Base-by-base conservation (phyloP, 2,888 invertebrate genomes). In the Tholera decimalis region DNA sequence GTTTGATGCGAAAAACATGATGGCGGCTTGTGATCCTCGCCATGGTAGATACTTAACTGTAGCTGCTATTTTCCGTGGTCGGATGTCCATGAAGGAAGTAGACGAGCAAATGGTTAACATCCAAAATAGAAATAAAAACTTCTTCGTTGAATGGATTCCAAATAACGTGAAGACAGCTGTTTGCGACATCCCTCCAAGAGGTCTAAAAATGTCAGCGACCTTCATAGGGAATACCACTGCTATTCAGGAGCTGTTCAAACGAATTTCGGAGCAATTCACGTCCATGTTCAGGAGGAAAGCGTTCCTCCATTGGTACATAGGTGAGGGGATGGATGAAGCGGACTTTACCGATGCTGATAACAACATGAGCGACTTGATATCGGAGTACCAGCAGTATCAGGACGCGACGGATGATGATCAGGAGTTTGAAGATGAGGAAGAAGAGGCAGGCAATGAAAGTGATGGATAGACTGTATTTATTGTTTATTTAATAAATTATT, bases 1-100 rank as follows among this genome's bases (percentile, higher is more conserved):
- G 98, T 99, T 98, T 87, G 98, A 98, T 87, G 98, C 98, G 7
- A 98, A 98, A 91, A 99, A 98, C 92, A 98, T 98, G 98, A 99
- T 98, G 98, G 98, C 98, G 5, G 98, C 98, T 8, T 98, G 98
- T 86, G 98, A 98, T 88, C 98, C 98, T 0, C 96, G 98, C 20
- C 98, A 98, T 87, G 98, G 98, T 18, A 96, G 98, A 56, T 98
- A 98, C 86, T 93, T 98, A 37, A 98, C 98, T 0, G 98, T 98
- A 0, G 98, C 98, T 0, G 98, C 98, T 6, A 97, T 98, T 57
- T 98, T 98, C 96, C 96, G 98, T 61, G 98, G 98, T 0, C 96
- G 98, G 46, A 98, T 98, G 98, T 98, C 98, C 13, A 98, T 98
- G 98, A 98, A 98, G 87, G 98, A 98, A 96, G 97, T 98, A 1